Conservation (phyloP, 2,113 vertebrate species). For the Microtus montanus region DNA sequence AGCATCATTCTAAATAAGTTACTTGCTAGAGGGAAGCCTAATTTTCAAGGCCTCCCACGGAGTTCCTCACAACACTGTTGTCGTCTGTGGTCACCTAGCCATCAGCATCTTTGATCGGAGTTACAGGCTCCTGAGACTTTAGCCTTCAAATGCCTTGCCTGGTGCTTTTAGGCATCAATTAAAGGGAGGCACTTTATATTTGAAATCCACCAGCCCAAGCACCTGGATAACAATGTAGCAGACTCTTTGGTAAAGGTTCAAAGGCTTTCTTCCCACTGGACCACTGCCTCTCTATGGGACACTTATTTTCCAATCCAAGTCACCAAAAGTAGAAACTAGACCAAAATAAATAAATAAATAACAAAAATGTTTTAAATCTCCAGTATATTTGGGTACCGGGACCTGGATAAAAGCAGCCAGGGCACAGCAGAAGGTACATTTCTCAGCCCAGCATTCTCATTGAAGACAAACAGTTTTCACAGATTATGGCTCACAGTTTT, state of each 20-base stretch:
- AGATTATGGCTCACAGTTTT: conserved; percentile 26
- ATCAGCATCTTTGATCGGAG: conserved; percentile 4
- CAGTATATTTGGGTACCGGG: neutral
- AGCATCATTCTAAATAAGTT: neutral
- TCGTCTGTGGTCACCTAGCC: neutral
- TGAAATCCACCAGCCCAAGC: conserved; percentile 25
- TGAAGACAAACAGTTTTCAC: conserved; percentile 21
- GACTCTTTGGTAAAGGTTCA: conserved; percentile 53
- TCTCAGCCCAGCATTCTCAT: neutral
- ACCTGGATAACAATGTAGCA: conserved; percentile 24
- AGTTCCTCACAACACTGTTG: neutral
- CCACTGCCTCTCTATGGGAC: neutral
- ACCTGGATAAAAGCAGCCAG: neutral
- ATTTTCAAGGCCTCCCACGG: conserved; percentile 31
- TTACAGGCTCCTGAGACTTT: conserved; percentile 23
- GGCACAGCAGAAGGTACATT: neutral
- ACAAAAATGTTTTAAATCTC: neutral
- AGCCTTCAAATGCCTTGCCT: conserved; percentile 62
- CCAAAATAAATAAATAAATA: conserved; percentile 9
- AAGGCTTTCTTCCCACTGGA: conserved; percentile 19
- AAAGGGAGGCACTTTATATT: conserved; percentile 15
- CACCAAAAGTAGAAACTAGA: neutral
- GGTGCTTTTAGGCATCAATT: conserved; percentile 29
- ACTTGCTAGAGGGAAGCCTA: conserved; percentile 41
- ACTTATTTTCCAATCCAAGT: conserved; percentile 65